phyloP scores from a whole-genome alignment of 2,113 vertebrate species.

The Pangasianodon gigas region DNA sequence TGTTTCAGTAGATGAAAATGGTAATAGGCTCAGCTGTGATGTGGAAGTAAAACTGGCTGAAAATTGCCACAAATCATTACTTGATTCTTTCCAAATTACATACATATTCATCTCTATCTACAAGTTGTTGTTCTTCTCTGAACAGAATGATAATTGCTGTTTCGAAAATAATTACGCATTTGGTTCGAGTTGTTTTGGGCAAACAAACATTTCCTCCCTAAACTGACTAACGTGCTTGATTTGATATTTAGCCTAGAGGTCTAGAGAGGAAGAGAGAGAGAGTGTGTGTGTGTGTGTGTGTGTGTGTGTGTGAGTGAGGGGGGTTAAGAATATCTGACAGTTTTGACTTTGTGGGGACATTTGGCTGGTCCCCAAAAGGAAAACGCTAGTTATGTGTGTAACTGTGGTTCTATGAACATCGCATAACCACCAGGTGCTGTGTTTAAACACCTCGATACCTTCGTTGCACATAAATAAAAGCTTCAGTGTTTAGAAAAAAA shows the following conservation, averaged over 20 bases:
- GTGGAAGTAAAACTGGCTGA: constrained; percentile 2
- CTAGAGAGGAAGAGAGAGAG: background rate
- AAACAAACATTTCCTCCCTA: background rate
- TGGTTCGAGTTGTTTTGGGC: background rate
- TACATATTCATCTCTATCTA: constrained; percentile 28
- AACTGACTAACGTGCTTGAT: constrained; percentile 7
- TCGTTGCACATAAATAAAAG: background rate
- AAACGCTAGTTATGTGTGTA: background rate
- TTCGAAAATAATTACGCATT: background rate
- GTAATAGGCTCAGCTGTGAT: constrained; percentile 13
- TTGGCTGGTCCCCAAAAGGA: background rate
- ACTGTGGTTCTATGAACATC: background rate
- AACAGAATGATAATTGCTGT: constrained; percentile 18
- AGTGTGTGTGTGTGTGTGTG: background rate
- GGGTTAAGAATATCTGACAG: too few species aligned
- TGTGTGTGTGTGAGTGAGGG: background rate
- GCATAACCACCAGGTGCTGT: background rate
- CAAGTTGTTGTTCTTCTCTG: background rate
- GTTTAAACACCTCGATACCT: background rate
- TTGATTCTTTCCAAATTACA: constrained; percentile 20
- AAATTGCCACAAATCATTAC: background rate
- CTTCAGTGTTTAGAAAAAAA: background rate
- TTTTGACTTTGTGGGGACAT: background rate
- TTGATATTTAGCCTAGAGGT: constrained; percentile 18
- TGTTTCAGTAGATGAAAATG: constrained; percentile 9